Evolutionary conservation across 2,797 vertebrate genomes (phyloP).

Genomic region (Trachops cirrhosus): DNA sequence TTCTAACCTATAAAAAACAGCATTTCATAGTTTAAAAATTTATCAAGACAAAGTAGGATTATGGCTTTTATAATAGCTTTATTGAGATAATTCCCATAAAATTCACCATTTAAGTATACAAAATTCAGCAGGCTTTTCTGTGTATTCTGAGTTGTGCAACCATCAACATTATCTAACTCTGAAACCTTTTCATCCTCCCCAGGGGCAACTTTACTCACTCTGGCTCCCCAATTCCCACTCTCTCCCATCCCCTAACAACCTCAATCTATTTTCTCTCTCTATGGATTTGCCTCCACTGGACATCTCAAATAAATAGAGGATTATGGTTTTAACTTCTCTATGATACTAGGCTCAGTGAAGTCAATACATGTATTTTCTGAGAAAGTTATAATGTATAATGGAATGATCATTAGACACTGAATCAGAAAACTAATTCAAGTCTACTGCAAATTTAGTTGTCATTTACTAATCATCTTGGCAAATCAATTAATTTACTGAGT

Average conservation of each 20-base stretch:
- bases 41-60: slow-evolving; percentile 27
- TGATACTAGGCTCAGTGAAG: background rate
- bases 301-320: background rate
- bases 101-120: background rate
- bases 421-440: slow-evolving; percentile 33
- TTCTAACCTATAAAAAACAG: slow-evolving; percentile 87
- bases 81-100: slow-evolving; percentile 7
- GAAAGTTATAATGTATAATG: background rate
- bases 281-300: background rate
- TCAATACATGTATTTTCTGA: background rate
- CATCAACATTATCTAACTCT: background rate
- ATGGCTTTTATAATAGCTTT: background rate
- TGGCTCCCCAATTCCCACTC: background rate
- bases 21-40: slow-evolving; percentile 22
- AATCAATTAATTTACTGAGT: background rate
- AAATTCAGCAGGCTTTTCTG: background rate
- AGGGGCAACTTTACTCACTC: background rate
- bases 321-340: slow-evolving; percentile 18
- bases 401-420: background rate
- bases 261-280: background rate
- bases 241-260: background rate
- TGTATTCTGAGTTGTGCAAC: background rate
- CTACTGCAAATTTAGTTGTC: background rate
- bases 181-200: background rate
- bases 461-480: slow-evolving; percentile 5